Base-by-base conservation (phyloP, 2,113 vertebrate species). In the Tupaia tana region DNA sequence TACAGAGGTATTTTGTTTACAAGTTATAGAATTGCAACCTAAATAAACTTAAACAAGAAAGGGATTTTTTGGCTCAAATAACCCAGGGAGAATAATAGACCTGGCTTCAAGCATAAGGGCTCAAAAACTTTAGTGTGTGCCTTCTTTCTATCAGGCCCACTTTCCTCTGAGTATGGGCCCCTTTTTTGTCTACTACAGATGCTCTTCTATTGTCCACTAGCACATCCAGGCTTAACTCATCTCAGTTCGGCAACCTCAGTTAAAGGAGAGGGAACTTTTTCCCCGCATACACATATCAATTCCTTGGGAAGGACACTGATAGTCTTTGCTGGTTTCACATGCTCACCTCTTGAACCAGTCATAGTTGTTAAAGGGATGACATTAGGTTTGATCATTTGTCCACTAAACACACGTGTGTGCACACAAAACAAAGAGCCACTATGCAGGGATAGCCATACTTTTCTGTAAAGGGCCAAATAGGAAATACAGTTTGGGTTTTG, bases 11-110 rank as follows among this genome's bases (percentile, higher is more conserved):
- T 64, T 94, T 75, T 91, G 27, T 52, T 96, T 63, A 88, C 31
- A 91, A 66, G 69, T 63, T 24, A 75, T 67, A 73, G 66, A 95
- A 80, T 9, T 79, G 18, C 29, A 63, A 59, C 22, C 63, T 59
- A 84, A 64, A 91, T 56, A 61, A 75, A 13, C 43, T 83, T 70
- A 78, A 63, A 66, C 25, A 88, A 78, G 54, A 91, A 90, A 94
- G 34, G 15, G 27, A 58, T 80, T 84, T 54, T 54, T 31, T 69
- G 63, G 69, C 73, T 87, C 59, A n/a, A 52, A 59, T 83, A 74
- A 59, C 7, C 2, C 29, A 74, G 73, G 86, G 34, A 73, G 24
- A 86, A 54, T 22, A 22, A 13, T 8, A 9, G 58, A 88, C 71
- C 58, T 67, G 43, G 34, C 69, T 78, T 90, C 66, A 34, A 70